Percentiles rank a stretch among this genome's conserved stretches.
These are phyloP conservation scores for Meloidogyne chitwoodi DNA, from an alignment of 1,140 invertebrate species.

Conservation along the genomic window DNA sequence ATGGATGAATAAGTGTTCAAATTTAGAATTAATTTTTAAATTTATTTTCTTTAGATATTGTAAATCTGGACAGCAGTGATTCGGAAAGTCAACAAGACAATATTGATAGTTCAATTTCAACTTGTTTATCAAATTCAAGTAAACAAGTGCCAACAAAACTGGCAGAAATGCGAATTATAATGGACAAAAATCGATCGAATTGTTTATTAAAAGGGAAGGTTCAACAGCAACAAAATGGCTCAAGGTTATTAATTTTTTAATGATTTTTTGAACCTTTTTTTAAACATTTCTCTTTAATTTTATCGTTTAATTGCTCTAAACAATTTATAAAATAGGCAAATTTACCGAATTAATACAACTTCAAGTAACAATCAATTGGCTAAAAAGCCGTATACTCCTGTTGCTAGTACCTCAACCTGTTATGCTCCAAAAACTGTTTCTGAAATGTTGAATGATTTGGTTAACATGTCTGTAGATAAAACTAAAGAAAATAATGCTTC, in stretches of 20 bases:
- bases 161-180: not conserved
- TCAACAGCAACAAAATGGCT: not conserved
- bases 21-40: no score
- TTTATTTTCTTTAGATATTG: no score
- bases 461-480: not conserved
- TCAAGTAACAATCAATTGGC: not conserved
- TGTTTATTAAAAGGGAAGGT: not conserved
- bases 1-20: no score
- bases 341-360: not conserved
- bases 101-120: not conserved
- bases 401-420: not conserved
- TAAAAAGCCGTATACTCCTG: not conserved
- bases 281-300: no score
- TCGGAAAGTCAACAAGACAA: not conserved
- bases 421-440: not conserved
- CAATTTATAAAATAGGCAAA: not conserved
- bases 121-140: no score
- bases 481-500: not conserved
- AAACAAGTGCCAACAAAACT: no score
- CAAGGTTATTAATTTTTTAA: not conserved
- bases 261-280: not conserved
- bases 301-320: no score
- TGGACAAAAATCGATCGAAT: not conserved
- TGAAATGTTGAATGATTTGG: not conserved
- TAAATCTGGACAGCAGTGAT: not conserved